These are phyloP conservation scores for Amiota mariae DNA, from an alignment of 2,888 invertebrate genomes.

Conservation along the genomic window DNA sequence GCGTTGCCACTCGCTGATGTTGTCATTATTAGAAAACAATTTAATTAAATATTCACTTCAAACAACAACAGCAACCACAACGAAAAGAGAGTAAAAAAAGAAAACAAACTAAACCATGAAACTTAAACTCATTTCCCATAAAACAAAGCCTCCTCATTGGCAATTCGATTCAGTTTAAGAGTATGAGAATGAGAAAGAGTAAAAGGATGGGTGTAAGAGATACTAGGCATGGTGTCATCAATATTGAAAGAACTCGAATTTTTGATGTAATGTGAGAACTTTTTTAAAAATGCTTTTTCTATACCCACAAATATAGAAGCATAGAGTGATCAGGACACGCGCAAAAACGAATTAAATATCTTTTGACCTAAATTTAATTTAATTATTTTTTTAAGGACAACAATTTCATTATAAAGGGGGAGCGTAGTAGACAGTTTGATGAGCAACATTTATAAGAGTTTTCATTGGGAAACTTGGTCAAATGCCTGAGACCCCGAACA, in stretches of 20 bases:
- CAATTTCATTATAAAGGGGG: constrained; percentile 39
- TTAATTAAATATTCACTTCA: constrained; percentile 72
- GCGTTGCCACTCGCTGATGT: constrained; percentile 45
- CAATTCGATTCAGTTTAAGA: neutral
- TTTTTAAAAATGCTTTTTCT: constrained; percentile 40
- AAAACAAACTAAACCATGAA: constrained; percentile 36
- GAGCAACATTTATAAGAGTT: too few species aligned
- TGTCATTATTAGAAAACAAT: constrained; percentile 71
- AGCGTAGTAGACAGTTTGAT: too few species aligned
- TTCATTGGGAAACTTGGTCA: too few species aligned
- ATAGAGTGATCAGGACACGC: too few species aligned
- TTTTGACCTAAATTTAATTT: constrained; percentile 52
- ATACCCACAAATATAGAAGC: neutral
- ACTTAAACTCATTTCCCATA: constrained; percentile 52
- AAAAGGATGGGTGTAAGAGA: too few species aligned
- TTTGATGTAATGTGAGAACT: constrained; percentile 59
- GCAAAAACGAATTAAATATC: constrained; percentile 26
- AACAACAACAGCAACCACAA: constrained; percentile 43
- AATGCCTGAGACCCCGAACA: constrained; percentile 12
- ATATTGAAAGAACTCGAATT: constrained; percentile 59
- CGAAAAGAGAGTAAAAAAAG: constrained; percentile 26
- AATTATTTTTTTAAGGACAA: constrained; percentile 40
- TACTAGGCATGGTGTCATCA: constrained; percentile 52
- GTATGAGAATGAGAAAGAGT: too few species aligned
- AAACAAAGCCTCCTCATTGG: constrained; percentile 45